Evolutionary conservation across 2,797 vertebrate species (phyloP).

Genomic region (Pseudochirops corinnae): DNA sequence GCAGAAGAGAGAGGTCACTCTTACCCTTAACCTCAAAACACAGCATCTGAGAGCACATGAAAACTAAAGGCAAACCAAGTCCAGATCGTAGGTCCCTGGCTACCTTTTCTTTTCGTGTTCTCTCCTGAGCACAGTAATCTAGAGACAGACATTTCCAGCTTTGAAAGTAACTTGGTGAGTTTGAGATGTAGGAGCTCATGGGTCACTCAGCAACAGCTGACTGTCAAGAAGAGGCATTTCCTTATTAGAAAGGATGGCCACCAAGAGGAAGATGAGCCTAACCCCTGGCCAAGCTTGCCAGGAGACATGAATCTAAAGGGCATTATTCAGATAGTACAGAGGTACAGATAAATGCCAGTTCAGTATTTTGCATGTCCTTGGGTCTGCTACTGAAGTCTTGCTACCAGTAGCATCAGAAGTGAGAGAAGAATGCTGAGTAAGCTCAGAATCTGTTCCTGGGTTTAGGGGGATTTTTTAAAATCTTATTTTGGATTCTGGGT

Average conservation of each 20-base stretch:
- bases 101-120: neutral
- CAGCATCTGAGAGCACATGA: neutral
- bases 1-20: neutral
- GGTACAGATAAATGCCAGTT: neutral
- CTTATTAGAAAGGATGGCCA: neutral
- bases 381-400: neutral
- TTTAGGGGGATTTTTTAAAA: neutral
- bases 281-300: neutral
- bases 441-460: neutral
- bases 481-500: neutral
- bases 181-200: neutral
- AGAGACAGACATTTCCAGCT: neutral
- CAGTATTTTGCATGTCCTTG: neutral
- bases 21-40: neutral
- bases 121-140: neutral
- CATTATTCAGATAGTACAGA: neutral
- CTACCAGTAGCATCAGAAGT: neutral
- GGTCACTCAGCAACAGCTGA: neutral
- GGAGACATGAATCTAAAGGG: neutral
- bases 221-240: neutral
- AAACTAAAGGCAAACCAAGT: neutral
- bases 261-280: neutral
- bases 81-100: neutral
- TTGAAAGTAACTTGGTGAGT: neutral
- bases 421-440: neutral